Conservation (phyloP, 2,888 invertebrate species). For the Nasonia oneida region DNA sequence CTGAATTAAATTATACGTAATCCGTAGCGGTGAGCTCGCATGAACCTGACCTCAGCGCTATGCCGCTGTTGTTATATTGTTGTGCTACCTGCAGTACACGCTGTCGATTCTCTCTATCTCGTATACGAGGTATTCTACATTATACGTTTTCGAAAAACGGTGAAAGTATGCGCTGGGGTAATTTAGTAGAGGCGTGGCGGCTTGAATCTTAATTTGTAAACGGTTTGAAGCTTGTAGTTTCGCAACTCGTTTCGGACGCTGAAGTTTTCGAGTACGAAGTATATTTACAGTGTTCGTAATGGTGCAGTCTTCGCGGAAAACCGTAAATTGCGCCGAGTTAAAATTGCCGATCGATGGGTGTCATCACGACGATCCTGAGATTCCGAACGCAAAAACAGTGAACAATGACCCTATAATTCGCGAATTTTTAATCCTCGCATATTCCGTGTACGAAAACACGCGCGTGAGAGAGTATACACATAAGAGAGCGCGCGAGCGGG, state of each 20-base stretch:
- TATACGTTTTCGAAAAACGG: not conserved
- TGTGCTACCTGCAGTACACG: not conserved
- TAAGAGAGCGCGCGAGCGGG: slow-evolving; percentile 6
- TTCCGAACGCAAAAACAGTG: not conserved
- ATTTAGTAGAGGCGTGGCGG: not conserved
- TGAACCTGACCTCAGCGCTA: slow-evolving; percentile 31
- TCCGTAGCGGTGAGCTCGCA: slow-evolving; percentile 67
- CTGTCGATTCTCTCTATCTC: not conserved
- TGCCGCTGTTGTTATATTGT: not conserved
- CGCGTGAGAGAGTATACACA: not conserved
- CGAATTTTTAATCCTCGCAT: not conserved
- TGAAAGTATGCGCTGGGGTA: not conserved
- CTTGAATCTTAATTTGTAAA: slow-evolving; percentile 11
- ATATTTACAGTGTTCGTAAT: not conserved
- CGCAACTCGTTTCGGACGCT: not conserved
- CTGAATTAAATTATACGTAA: slow-evolving; percentile 77
- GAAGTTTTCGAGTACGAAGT: not conserved
- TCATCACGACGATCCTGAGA: not conserved
- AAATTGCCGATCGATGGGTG: not conserved
- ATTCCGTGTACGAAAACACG: slow-evolving; percentile 15
- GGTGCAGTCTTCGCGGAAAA: not conserved
- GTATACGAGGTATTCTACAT: not conserved
- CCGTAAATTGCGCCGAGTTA: not conserved
- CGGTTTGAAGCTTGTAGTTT: not conserved
- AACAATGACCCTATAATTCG: not conserved